Conservation (phyloP, 2,888 invertebrate species). For the Flexamia atlantica region DNA sequence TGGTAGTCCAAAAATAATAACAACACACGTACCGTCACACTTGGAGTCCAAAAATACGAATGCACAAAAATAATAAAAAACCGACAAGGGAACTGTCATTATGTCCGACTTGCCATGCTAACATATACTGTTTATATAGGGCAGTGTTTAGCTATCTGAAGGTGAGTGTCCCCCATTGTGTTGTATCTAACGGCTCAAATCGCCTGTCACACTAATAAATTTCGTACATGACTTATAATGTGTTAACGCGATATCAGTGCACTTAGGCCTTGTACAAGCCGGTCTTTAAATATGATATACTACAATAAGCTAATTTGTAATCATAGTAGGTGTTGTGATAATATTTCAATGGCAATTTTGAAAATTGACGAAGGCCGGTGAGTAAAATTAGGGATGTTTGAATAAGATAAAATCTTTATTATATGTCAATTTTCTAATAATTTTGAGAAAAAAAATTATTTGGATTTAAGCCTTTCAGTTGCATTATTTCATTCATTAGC, state of each 20-base stretch:
- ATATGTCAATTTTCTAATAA: too few species aligned
- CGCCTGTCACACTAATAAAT: constrained; percentile 57
- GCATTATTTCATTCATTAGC: too few species aligned
- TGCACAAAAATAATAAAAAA: not conserved
- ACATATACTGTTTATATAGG: constrained; percentile 52
- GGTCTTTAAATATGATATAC: not conserved
- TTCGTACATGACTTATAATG: constrained; percentile 43
- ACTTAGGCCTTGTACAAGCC: constrained; percentile 22
- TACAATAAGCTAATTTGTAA: constrained; percentile 38
- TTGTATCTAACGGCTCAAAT: constrained; percentile 29
- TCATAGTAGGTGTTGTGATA: constrained; percentile 13
- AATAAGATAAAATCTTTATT: not conserved
- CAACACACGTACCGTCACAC: constrained; percentile 1
- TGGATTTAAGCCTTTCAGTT: too few species aligned
- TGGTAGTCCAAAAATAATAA: too few species aligned
- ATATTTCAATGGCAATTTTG: not conserved
- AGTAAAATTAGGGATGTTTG: not conserved
- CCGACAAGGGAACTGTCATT: constrained; percentile 16
- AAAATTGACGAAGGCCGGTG: not conserved
- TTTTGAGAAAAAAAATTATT: too few species aligned
- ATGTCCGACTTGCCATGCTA: constrained; percentile 22
- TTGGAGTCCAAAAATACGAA: not conserved
- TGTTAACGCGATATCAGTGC: constrained; percentile 33
- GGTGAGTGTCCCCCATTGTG: constrained; percentile 43
- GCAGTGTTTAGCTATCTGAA: constrained; percentile 33